phyloP scores from a whole-genome alignment of 2,113 vertebrate species.

The Melanotaenia duboulayi region DNA sequence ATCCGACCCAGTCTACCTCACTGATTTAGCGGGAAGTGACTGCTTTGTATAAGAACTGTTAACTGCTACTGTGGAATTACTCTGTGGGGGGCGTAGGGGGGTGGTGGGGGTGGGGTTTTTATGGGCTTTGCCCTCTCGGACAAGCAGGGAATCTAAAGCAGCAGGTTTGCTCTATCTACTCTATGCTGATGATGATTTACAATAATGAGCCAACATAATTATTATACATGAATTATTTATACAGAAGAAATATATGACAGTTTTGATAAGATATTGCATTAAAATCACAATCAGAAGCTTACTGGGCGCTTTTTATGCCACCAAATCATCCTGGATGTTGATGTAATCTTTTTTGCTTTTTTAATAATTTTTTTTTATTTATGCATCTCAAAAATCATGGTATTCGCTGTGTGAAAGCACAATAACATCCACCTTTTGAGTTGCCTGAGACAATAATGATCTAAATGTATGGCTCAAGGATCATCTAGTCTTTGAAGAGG shows the following conservation, averaged over 20 bases:
- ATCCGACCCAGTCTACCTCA: slow-evolving; percentile 87
- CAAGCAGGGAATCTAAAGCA: slow-evolving; percentile 86
- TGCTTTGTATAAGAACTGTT: slow-evolving; percentile 84
- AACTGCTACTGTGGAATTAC: slow-evolving; percentile 82
- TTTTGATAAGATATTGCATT: slow-evolving; percentile 81
- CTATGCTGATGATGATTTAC: slow-evolving; percentile 82
- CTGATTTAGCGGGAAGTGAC: slow-evolving; percentile 84
- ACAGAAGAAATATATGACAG: slow-evolving; percentile 78
- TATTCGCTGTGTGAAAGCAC: slow-evolving; percentile 75
- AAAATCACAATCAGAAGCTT: slow-evolving; percentile 80
- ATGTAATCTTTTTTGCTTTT: slow-evolving; percentile 62
- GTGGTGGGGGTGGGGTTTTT: slow-evolving; percentile 63
- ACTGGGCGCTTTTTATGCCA: slow-evolving; percentile 67
- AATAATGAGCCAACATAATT: slow-evolving; percentile 81
- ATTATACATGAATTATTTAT: slow-evolving; percentile 79
- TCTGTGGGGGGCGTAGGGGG: slow-evolving; percentile 61
- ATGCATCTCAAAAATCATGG: slow-evolving; percentile 57
- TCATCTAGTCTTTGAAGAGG: slow-evolving; percentile 20
- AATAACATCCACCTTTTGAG: slow-evolving; percentile 65
- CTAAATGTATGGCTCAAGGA: slow-evolving; percentile 55
- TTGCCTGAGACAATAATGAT: slow-evolving; percentile 47
- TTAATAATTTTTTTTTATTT: slow-evolving; percentile 56
- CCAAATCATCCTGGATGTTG: slow-evolving; percentile 71
- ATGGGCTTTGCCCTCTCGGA: slow-evolving; percentile 82
- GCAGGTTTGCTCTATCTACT: slow-evolving; percentile 84